phyloP scores from a whole-genome alignment of 1,140 invertebrate genomes.

The Solenopsis fugax region DNA sequence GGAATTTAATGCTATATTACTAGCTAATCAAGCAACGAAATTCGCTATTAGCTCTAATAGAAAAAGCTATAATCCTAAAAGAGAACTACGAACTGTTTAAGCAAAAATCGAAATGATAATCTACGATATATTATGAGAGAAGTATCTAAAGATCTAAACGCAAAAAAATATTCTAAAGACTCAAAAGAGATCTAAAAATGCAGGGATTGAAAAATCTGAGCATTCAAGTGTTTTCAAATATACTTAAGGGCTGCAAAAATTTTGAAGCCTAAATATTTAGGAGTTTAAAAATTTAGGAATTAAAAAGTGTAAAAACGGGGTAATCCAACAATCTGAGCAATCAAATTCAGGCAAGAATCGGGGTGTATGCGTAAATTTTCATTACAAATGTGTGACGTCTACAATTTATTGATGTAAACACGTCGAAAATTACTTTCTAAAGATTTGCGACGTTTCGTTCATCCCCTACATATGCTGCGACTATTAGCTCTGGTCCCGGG shows the following conservation, averaged over 20 bases:
- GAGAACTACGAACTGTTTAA: conserved; percentile 27
- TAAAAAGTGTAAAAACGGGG: not conserved
- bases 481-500: conserved; percentile 82
- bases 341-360: not conserved
- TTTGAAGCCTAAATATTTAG: not conserved
- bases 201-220: not conserved
- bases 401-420: conserved; percentile 8
- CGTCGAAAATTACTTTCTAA: conserved; percentile 38
- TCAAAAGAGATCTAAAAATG: not conserved
- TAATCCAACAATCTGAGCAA: not conserved
- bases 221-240: conserved; percentile 8
- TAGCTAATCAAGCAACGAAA: conserved; percentile 3
- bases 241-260: not conserved
- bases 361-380: not conserved
- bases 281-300: not conserved
- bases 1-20: conserved; percentile 13
- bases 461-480: conserved; percentile 12
- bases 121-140: not conserved
- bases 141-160: conserved; percentile 20
- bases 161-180: not conserved
- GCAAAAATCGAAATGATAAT: conserved; percentile 26
- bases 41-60: not conserved
- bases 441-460: conserved; percentile 26
- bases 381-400: not conserved
- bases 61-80: conserved; percentile 1